Base-by-base conservation (phyloP, 2,888 invertebrate genomes). In the Anoncus sp. region DNA sequence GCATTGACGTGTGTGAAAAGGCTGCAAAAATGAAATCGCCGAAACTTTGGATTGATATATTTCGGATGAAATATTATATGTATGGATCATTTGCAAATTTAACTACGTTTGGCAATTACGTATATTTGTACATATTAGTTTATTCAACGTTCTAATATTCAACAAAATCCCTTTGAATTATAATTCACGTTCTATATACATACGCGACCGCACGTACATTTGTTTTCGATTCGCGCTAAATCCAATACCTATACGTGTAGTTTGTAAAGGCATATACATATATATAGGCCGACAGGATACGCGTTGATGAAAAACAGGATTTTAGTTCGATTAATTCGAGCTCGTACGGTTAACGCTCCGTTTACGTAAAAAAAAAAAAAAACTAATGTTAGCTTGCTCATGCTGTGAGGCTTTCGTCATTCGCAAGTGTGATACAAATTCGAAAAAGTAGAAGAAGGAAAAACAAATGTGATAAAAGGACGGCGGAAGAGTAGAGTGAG, bases 311-410 rank as follows among this genome's bases (percentile, higher is more conserved):
- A 57, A 35, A 63, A 72, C 35, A 57, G 63, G 24, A 72, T 45
- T 55, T 22, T 20, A 24, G 22, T 55, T 55, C 53, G 55, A 63
- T 45, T 55, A 45, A 63, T 72, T 53, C 60, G 45, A 12, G 60
- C 27, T 10, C 9, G 12, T n/a, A 49, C 38, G 16, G 24, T 51
- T 51, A 38, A 6, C 24, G 10, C 40, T 22, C 22, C 24, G 16
- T 53, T 51, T 51, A 51, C 22, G 14, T 22, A 10, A 12, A 2
- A 12, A 18, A 24, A 51, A 12, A 31, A 7, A 6, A n/a, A 31
- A 31, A 31, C 7, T 31, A 31, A 31, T 31, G 31, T 31, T 31
- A 31, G 31, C 31, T 31, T 7, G 31, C 31, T 31, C 31, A 16
- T 24, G 47, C 43, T 38, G 12, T 12, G 51, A 53, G 60, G 31